Percentiles rank a stretch among this genome's conserved stretches.
Evolutionary conservation across 2,113 vertebrate genomes (phyloP).

Genomic region (Vidua macroura): DNA sequence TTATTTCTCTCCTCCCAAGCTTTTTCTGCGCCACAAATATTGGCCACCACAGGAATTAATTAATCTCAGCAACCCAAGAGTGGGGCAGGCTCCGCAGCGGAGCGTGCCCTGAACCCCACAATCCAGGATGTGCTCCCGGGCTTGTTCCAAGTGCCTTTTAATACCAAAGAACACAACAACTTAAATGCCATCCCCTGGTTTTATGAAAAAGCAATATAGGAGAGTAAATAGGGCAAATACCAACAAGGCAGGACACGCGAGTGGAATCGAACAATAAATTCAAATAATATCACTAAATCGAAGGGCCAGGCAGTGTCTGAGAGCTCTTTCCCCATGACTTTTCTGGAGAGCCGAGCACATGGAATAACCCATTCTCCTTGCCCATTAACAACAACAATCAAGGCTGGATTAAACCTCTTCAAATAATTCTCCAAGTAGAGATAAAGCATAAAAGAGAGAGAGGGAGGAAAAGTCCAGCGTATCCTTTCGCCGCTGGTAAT

Average conservation of each 20-base stretch:
- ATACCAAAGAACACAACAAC: slow-evolving; percentile 91
- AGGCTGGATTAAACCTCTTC: slow-evolving; percentile 57
- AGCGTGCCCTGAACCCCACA: slow-evolving; percentile 81
- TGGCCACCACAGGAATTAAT: slow-evolving; percentile 56
- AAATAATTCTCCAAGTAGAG: slow-evolving; percentile 60
- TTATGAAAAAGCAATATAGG: slow-evolving; percentile 93
- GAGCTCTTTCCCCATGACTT: neutral
- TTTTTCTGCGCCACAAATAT: slow-evolving; percentile 4
- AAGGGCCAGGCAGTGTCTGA: slow-evolving; percentile 8
- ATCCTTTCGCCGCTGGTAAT: slow-evolving; percentile 39
- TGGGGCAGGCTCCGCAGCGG: slow-evolving; percentile 80
- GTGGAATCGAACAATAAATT: slow-evolving; percentile 86
- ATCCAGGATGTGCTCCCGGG: slow-evolving; percentile 83
- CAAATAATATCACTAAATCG: slow-evolving; percentile 71
- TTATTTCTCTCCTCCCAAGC: neutral
- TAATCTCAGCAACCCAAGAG: slow-evolving; percentile 70
- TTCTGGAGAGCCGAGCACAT: slow-evolving; percentile 39
- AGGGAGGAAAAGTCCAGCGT: neutral
- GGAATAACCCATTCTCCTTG: slow-evolving; percentile 52
- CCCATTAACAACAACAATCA: slow-evolving; percentile 56
- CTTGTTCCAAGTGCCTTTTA: slow-evolving; percentile 87
- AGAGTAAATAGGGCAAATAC: slow-evolving; percentile 98
- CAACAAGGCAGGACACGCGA: slow-evolving; percentile 87
- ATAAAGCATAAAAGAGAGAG: slow-evolving; percentile 61
- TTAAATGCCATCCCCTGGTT: slow-evolving; percentile 94